Base-by-base conservation (phyloP, 2,888 invertebrate species). In the Lissonota sp. region DNA sequence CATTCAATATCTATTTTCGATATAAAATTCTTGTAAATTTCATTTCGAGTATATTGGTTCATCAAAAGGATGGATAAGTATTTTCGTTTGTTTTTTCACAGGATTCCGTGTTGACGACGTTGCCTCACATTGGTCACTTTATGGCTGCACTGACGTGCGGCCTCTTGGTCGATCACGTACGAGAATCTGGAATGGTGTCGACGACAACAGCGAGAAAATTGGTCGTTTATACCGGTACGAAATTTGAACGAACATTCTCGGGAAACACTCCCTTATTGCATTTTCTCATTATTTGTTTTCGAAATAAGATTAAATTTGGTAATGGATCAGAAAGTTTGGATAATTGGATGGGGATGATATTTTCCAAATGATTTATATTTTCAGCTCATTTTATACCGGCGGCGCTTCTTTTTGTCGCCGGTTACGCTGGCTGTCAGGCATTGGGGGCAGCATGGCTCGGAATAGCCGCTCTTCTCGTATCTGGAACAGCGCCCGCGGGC, bases 371-470 rank as follows among this genome's bases (percentile, higher is more conserved):
- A 44, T 44, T 44, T 1, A 44, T 44, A 0, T 12, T 44, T 91
- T 14, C 83, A 94, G 94, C 94, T 6, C 94, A 94, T 87, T 94
- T 94, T 84, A 93, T 94, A 57, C 94, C 94, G 0, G 94, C 94
- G 12, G 93, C 94, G 0, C 89, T 94, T 53, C 92, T 95, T 84
- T 94, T 94, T 85, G 94, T 94, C n/a, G 92, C 95, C 44, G 94
- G 94, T 12, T 94, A 94, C 86, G 94, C 94, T 0, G 94, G 94
- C 46, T 95, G 95, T 80, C 94, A 95, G 87, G 94, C 94, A 12
- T 90, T 94, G 37, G 93, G 94, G 0, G 94, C 94, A 8, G 94
- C 94, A 5, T 94, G 94, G 85, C 87, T 95, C 12, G 94, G 95
- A 57, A 94, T 94, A 16, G 94, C 94, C 0, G 94, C 94, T 12